A percentile compares a stretch with the other conserved stretches of the same genome.
Conservation (phyloP, 2,113 vertebrate species). For the Pomatorhinus ruficollis region DNA sequence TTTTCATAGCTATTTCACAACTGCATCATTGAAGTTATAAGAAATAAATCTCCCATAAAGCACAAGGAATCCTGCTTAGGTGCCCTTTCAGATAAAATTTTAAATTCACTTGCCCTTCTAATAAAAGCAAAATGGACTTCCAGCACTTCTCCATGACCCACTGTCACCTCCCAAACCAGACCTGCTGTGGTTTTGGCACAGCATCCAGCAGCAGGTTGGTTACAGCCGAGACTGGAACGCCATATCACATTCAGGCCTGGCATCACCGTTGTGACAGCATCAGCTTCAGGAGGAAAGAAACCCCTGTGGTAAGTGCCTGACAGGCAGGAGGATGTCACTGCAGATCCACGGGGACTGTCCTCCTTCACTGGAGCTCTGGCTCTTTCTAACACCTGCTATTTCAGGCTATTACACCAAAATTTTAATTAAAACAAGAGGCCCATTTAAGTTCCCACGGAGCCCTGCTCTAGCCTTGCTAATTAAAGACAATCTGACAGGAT, state of each 20-base stretch:
- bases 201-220: background rate
- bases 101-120: background rate
- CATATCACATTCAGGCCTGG: background rate
- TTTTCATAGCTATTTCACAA: background rate
- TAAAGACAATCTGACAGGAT: slow-evolving; percentile 41
- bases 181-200: background rate
- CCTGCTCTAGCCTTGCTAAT: slow-evolving; percentile 62
- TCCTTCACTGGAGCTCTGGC: background rate
- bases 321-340: background rate
- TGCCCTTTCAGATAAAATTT: background rate
- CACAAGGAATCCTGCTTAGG: background rate
- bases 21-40: background rate
- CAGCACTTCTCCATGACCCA: background rate
- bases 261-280: background rate
- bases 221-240: background rate
- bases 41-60: background rate
- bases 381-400: slow-evolving; percentile 37
- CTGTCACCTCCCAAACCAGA: background rate
- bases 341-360: background rate
- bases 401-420: slow-evolving; percentile 18
- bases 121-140: background rate
- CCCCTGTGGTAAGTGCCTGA: background rate
- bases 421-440: slow-evolving; percentile 29
- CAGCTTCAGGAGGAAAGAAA: background rate
- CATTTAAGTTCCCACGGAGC: background rate